Evolutionary conservation across 2,113 vertebrate species (phyloP).

Genomic region (Planiliza haematocheilus): DNA sequence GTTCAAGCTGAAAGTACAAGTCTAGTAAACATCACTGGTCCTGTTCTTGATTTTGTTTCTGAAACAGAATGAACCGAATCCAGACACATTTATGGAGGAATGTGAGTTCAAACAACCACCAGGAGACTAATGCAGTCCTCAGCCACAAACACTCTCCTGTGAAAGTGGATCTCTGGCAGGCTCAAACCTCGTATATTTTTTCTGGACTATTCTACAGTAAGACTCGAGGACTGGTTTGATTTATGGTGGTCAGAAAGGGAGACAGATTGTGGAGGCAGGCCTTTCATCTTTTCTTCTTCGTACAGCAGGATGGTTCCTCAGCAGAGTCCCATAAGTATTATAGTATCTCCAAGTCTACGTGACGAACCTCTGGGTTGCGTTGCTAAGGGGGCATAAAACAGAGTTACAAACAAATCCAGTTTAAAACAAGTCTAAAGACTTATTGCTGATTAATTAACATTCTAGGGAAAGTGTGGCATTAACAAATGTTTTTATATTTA

Average conservation of each 20-base stretch:
- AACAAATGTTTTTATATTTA: background rate
- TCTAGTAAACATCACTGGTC: constrained; percentile 50
- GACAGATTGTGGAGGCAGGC: constrained; percentile 47
- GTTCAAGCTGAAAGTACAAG: constrained; percentile 47
- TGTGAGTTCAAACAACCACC: constrained; percentile 32
- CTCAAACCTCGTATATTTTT: constrained; percentile 3
- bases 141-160: constrained; percentile 15
- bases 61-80: constrained; percentile 1
- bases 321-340: constrained; percentile 69
- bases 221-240: constrained; percentile 63
- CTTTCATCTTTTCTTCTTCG: constrained; percentile 16
- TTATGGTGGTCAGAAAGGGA: constrained; percentile 37
- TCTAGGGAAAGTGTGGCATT: background rate
- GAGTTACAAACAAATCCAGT: background rate
- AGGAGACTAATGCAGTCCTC: constrained; percentile 21
- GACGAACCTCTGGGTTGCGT: constrained; percentile 97
- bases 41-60: constrained; percentile 18
- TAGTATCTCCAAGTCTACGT: constrained; percentile 97
- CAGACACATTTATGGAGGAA: constrained; percentile 52
- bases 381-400: constrained; percentile 82
- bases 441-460: no score
- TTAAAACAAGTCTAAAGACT: background rate
- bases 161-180: constrained; percentile 30
- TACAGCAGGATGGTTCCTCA: constrained; percentile 15
- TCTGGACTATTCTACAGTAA: constrained; percentile 55